Percentiles rank a stretch among this genome's conserved stretches.
phyloP scores from a whole-genome alignment of 2,888 invertebrate species.

The Argyra leucocephala region DNA sequence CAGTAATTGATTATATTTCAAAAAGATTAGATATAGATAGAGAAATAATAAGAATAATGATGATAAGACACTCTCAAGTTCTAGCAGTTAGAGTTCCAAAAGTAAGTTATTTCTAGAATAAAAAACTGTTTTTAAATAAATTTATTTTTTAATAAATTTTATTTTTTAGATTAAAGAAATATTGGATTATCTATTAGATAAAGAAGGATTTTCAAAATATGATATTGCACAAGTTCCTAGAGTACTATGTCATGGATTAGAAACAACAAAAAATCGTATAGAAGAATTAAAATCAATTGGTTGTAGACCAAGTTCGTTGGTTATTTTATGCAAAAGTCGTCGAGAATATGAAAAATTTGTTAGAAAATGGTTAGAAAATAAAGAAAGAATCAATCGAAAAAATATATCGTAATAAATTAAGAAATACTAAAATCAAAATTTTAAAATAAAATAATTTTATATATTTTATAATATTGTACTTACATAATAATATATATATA shows the following conservation, averaged over 20 bases:
- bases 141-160: conserved; percentile 14
- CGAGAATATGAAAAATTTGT: conserved; percentile 49
- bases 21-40: conserved; percentile 46
- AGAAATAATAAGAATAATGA: conserved; percentile 46
- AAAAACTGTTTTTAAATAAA: no score
- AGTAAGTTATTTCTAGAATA: conserved; percentile 39
- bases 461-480: conserved; percentile 18
- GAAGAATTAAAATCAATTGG: conserved; percentile 46
- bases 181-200: conserved; percentile 49
- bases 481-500: no score
- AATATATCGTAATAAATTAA: not conserved
- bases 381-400: not conserved
- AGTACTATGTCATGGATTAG: conserved; percentile 49
- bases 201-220: conserved; percentile 46
- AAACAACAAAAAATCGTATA: conserved; percentile 48
- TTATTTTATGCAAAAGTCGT: conserved; percentile 49
- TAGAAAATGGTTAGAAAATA: conserved; percentile 33
- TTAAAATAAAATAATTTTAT: conserved; percentile 20
- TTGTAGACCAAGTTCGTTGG: conserved; percentile 45
- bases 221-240: conserved; percentile 50
- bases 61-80: conserved; percentile 47
- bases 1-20: conserved; percentile 48
- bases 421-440: not conserved
- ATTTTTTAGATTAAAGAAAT: conserved; percentile 49
- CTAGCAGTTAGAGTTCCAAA: conserved; percentile 49